These are phyloP conservation scores for Phrynocephalus versicolor DNA, from an alignment of 2,113 vertebrate genomes.

Conservation along the genomic window DNA sequence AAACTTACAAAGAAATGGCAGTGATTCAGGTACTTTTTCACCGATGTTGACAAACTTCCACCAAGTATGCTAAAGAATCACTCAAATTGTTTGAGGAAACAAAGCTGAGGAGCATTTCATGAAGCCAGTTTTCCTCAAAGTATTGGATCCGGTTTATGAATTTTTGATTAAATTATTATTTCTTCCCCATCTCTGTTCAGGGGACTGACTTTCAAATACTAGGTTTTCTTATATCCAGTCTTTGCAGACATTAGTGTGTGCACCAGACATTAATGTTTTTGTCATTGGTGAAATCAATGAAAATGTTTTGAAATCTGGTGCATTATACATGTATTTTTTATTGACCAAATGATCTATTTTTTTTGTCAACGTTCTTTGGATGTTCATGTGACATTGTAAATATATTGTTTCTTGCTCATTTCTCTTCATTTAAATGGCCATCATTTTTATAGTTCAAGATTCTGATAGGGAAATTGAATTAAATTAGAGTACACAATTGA, in stretches of 20 bases:
- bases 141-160: neutral
- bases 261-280: no score
- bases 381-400: neutral
- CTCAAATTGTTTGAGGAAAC: neutral
- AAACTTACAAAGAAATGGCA: no score
- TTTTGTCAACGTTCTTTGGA: neutral
- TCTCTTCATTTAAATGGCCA: neutral
- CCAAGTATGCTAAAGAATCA: neutral
- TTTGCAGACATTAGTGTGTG: neutral
- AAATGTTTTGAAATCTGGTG: neutral
- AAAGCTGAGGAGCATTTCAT: neutral
- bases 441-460: slow-evolving; percentile 31
- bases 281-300: no score
- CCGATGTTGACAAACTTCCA: neutral
- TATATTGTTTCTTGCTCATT: neutral
- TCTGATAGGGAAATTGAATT: slow-evolving; percentile 8
- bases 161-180: neutral
- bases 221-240: neutral
- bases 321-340: neutral
- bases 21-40: neutral
- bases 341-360: neutral
- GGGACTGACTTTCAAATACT: neutral
- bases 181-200: neutral
- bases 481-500: slow-evolving; percentile 38
- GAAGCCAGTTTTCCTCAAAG: neutral